Evolutionary conservation across 2,797 vertebrate genomes (phyloP).

Genomic region (Sebastes cheni): DNA sequence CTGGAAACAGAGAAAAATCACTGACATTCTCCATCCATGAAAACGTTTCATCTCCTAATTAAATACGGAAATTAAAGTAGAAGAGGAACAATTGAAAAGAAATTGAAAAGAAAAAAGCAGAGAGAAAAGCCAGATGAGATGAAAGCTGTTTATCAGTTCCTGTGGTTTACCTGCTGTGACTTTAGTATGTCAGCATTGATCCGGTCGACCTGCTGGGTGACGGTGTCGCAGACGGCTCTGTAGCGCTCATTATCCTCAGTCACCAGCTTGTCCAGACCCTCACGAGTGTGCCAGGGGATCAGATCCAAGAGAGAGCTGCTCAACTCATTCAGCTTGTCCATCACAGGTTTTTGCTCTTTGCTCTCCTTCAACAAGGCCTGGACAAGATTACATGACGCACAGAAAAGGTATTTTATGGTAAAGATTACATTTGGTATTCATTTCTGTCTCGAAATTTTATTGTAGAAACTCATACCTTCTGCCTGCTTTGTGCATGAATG

Average conservation of each 20-base stretch:
- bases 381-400: neutral
- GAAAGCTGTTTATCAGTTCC: neutral
- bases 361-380: slow-evolving; percentile 90
- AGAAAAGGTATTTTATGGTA: neutral
- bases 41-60: neutral
- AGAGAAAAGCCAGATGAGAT: neutral
- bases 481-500: slow-evolving; percentile 85
- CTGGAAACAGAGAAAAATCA: slow-evolving; percentile 73
- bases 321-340: slow-evolving; percentile 93
- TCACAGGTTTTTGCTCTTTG: slow-evolving; percentile 83
- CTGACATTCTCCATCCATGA: neutral
- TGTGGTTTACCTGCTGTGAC: slow-evolving; percentile 90
- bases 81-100: neutral
- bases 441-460: neutral
- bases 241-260: slow-evolving; percentile 92
- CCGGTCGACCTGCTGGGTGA: slow-evolving; percentile 90
- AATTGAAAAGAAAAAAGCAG: neutral
- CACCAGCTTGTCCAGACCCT: slow-evolving; percentile 92
- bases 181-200: slow-evolving; percentile 92
- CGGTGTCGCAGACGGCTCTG: slow-evolving; percentile 82
- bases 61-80: neutral
- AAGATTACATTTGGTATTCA: neutral
- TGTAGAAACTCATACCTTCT: slow-evolving; percentile 83
- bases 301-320: slow-evolving; percentile 92
- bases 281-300: slow-evolving; percentile 95